phyloP scores from a whole-genome alignment of 2,113 vertebrate species.

The Lagopus muta region DNA sequence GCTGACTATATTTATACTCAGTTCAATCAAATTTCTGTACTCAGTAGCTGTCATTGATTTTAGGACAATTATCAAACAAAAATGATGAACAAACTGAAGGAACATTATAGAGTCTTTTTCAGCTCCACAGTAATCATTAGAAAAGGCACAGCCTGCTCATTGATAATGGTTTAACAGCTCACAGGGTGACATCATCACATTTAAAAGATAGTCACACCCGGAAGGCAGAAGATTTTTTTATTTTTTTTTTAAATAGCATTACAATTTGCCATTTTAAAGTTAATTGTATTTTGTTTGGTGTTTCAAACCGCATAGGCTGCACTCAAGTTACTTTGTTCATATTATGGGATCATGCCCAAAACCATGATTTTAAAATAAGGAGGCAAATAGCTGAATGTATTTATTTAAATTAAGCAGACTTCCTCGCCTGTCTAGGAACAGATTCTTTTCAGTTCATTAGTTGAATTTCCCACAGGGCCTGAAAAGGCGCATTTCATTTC shows the following conservation, averaged over 20 bases:
- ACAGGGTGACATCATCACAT: conserved; percentile 50
- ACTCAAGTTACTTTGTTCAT: background rate
- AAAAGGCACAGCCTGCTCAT: conserved; percentile 35
- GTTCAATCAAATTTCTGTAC: conserved; percentile 76
- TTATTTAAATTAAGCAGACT: conserved; percentile 35
- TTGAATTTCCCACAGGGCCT: conserved; percentile 12
- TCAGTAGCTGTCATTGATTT: conserved; percentile 74
- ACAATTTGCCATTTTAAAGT: conserved; percentile 43
- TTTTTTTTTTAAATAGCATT: conserved; percentile 7
- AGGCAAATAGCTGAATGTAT: conserved; percentile 13
- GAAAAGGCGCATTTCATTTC: background rate
- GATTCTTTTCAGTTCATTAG: conserved; percentile 19
- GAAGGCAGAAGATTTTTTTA: conserved; percentile 18
- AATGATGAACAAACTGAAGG: conserved; percentile 69
- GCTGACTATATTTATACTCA: conserved; percentile 76
- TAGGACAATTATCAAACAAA: conserved; percentile 74
- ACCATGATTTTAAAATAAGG: conserved; percentile 1
- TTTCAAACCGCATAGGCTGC: conserved; percentile 5
- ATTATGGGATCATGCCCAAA: conserved; percentile 5
- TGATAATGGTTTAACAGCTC: conserved; percentile 50
- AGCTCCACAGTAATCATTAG: conserved; percentile 57
- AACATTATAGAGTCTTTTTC: conserved; percentile 56
- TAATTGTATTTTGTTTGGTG: conserved; percentile 39
- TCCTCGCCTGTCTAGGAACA: conserved; percentile 16
- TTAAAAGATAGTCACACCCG: conserved; percentile 8